phyloP scores from a whole-genome alignment of 2,888 invertebrate genomes.

The Dendrolimus pini region DNA sequence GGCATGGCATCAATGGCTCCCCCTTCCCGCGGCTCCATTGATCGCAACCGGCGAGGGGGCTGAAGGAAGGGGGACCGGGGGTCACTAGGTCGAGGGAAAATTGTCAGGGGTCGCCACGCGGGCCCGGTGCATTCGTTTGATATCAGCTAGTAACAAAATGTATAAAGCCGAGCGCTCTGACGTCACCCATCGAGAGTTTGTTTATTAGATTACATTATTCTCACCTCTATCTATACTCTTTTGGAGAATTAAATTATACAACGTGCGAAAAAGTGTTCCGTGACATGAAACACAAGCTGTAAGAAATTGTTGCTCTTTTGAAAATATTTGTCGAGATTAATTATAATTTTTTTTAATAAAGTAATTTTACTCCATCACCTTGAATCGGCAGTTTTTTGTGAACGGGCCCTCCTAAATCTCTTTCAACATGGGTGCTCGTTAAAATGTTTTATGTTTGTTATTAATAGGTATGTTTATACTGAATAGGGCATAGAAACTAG shows the following conservation, averaged over 20 bases:
- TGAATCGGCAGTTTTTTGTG: conserved; percentile 7
- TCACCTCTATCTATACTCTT: conserved; percentile 24
- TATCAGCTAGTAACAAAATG: neutral
- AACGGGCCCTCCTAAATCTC: neutral
- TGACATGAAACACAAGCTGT: conserved; percentile 28
- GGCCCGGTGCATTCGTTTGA: neutral
- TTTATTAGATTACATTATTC: conserved; percentile 29
- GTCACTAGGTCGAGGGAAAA: conserved; percentile 54
- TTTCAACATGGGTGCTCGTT: neutral
- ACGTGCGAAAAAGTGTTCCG: conserved; percentile 26
- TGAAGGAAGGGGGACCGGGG: conserved; percentile 23
- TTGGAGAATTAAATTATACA: conserved; percentile 27
- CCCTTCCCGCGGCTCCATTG: conserved; percentile 46
- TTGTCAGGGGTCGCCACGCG: neutral
- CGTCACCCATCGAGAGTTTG: conserved; percentile 27
- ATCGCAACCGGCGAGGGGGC: conserved; percentile 40
- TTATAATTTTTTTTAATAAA: conserved; percentile 16
- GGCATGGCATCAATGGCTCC: conserved; percentile 36
- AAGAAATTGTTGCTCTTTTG: conserved; percentile 16
- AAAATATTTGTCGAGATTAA: conserved; percentile 18
- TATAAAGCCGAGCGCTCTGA: conserved; percentile 14
- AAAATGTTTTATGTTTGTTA: neutral
- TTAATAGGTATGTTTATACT: neutral
- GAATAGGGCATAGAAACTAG: neutral
- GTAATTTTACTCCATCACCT: conserved; percentile 17